Evolutionary conservation across 1,140 invertebrate genomes (phyloP), one percentile per base, ranked within the genome.

Genomic region (Odontomachus brunneus): DNA sequence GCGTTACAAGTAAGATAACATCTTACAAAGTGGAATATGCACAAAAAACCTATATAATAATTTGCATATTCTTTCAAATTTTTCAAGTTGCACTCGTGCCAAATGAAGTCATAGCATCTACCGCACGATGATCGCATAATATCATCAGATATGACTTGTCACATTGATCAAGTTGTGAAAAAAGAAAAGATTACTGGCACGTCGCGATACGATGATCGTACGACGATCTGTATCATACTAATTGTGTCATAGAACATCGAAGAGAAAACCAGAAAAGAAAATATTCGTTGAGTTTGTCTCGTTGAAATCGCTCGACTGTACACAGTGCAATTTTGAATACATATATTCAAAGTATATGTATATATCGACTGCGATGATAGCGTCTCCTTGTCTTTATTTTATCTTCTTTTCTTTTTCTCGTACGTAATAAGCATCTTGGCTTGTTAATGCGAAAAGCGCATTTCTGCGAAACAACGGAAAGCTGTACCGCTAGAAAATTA

Each of bases 251-350:
- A 81, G 85, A 81, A 63, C 76, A 87, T 49, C 76, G 86, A 38
- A 88, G 76, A 78, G 69, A 62, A 81, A 84, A 78, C 5, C 71
- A 88, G 53, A 84, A 88, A 11, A 44, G 9, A 44, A 44, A 44
- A 88, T 55, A 87, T 75, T 76, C 81, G 72, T 87, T 84, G 82
- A 82, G 84, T 87, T 80, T 84, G 80, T 83, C 83, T 66, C 73
- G 38, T 44, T 44, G 9, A 76, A 86, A 83, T 88, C 83, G 83
- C 83, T 66, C 48, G 66, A 69, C 84, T 88, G 84, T 88, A 88
- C 83, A 88, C 83, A 87, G 87, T 88, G 86, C 87, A 88, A 88
- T 88, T 85, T 82, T 74, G 69, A 88, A 88, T 87, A 75, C 87
- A 88, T 71, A 44, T 44, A 44, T 44, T 44, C 38, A 44, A 44